These are phyloP conservation scores for Aegotheles bennettii DNA, from an alignment of 2,113 vertebrate genomes.

Conservation along the genomic window DNA sequence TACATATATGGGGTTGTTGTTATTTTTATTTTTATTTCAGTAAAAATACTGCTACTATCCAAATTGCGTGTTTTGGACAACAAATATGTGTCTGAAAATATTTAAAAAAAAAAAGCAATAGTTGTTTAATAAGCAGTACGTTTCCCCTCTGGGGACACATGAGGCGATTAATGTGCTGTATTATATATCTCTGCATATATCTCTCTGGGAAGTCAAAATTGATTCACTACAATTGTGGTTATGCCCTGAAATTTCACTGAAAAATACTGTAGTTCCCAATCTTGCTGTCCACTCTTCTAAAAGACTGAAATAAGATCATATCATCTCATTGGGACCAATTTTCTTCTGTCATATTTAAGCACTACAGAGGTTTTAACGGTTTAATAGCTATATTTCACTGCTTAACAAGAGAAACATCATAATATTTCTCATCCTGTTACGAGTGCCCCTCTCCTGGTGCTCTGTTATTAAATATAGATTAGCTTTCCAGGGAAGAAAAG, in stretches of 20 bases:
- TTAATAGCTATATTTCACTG: slow-evolving; percentile 56
- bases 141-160: background rate
- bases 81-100: background rate
- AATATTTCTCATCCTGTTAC: slow-evolving; percentile 41
- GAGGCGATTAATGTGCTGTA: background rate
- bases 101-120: background rate
- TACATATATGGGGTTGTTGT: background rate
- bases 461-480: slow-evolving; percentile 61
- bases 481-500: slow-evolving; percentile 21
- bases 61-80: background rate
- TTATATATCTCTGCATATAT: slow-evolving; percentile 11
- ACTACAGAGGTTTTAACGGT: slow-evolving; percentile 47
- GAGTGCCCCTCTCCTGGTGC: background rate
- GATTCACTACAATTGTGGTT: slow-evolving; percentile 1
- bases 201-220: slow-evolving; percentile 35
- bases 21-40: background rate
- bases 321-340: slow-evolving; percentile 53
- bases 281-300: slow-evolving; percentile 25
- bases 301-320: slow-evolving; percentile 32
- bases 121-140: background rate
- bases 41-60: background rate
- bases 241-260: slow-evolving; percentile 9
- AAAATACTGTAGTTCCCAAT: background rate
- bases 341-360: slow-evolving; percentile 48
- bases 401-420: slow-evolving; percentile 53